Conservation (phyloP, 2,888 invertebrate species). For the Acleris sparsana region DNA sequence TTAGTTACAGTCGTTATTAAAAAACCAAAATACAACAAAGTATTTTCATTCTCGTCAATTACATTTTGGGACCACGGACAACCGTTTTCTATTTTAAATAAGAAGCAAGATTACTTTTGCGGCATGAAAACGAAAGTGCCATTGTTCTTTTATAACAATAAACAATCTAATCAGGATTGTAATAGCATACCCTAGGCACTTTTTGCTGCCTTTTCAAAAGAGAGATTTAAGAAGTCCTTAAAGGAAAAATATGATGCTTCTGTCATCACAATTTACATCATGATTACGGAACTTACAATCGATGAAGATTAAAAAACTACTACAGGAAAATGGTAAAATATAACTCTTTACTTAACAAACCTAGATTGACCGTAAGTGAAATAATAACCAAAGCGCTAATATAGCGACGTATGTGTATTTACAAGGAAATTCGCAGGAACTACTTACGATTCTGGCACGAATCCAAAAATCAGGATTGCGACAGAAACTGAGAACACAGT, state of each 20-base stretch:
- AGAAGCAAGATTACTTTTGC: constrained; percentile 22
- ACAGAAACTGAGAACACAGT: constrained; percentile 29
- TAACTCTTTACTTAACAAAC: too few species aligned
- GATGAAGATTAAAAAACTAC: too few species aligned
- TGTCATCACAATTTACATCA: too few species aligned
- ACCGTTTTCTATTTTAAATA: constrained; percentile 26
- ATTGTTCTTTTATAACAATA: constrained; percentile 22
- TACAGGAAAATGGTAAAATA: too few species aligned
- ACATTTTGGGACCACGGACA: constrained; percentile 10
- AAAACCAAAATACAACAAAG: constrained; percentile 23
- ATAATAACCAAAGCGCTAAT: constrained; percentile 2
- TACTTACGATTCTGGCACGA: constrained; percentile 33
- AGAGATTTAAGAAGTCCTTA: too few species aligned
- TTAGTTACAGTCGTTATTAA: constrained; percentile 9
- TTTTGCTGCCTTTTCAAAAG: too few species aligned
- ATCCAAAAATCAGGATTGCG: constrained; percentile 33
- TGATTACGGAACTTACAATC: too few species aligned
- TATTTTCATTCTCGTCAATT: constrained; percentile 26
- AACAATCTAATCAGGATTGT: constrained; percentile 9
- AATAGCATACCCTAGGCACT: constrained; percentile 6
- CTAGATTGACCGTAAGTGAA: background rate
- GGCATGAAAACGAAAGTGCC: constrained; percentile 21
- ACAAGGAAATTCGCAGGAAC: constrained; percentile 27
- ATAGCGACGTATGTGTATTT: constrained; percentile 17
- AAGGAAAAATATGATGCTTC: too few species aligned